Evolutionary conservation across 2,888 invertebrate genomes (phyloP).

Genomic region (Watsonalla binaria): DNA sequence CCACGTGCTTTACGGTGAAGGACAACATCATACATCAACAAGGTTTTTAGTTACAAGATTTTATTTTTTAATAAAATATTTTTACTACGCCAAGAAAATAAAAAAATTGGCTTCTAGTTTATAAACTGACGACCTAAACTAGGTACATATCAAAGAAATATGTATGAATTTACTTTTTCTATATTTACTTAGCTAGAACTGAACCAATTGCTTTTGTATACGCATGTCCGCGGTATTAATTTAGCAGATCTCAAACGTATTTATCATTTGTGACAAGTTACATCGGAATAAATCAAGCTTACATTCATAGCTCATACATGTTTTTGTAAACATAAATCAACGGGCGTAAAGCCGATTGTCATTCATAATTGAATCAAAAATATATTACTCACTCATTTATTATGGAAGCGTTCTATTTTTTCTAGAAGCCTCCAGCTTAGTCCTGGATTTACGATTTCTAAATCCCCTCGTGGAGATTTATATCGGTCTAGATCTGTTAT

Average conservation of each 20-base stretch:
- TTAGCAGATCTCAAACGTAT: background rate
- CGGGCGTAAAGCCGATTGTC: background rate
- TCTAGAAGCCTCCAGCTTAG: background rate
- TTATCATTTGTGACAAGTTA: constrained; percentile 2
- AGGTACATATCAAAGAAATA: no score
- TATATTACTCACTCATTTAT: constrained; percentile 18
- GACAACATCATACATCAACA: no score
- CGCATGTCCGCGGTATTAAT: background rate
- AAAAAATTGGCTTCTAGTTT: no score
- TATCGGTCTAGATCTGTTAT: background rate
- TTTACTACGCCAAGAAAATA: no score
- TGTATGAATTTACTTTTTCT: no score
- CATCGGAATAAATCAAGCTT: constrained; percentile 26
- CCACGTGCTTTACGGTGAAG: no score
- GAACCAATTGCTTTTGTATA: background rate
- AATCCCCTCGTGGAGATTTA: background rate
- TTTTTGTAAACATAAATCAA: constrained; percentile 28
- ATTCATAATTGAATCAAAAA: constrained; percentile 17
- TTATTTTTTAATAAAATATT: no score
- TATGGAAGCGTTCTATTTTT: background rate
- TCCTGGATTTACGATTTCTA: constrained; percentile 16
- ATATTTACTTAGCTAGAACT: background rate
- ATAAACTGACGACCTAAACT: no score
- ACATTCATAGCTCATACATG: constrained; percentile 8
- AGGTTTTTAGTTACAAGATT: no score